phyloP scores from a whole-genome alignment of 2,888 invertebrate species.

The Parnassius orleans region DNA sequence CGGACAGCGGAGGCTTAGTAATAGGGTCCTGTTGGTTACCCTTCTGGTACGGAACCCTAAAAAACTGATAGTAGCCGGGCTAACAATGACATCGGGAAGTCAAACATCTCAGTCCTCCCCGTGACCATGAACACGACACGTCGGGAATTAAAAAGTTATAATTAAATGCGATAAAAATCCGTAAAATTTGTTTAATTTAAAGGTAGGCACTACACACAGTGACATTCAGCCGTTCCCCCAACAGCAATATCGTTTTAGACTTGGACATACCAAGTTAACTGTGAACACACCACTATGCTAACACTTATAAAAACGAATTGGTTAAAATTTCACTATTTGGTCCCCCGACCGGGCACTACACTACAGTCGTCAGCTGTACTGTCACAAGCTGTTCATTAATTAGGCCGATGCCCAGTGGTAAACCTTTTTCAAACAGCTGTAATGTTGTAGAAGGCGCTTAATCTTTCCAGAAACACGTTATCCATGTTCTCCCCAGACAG shows the following conservation, averaged over 20 bases:
- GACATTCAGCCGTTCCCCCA: neutral
- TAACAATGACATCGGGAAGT: too few relatives aligned
- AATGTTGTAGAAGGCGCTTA: slow-evolving; percentile 67
- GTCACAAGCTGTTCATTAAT: neutral
- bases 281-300: neutral
- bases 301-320: neutral
- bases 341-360: neutral
- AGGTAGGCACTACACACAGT: neutral
- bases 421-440: slow-evolving; percentile 48
- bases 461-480: slow-evolving; percentile 57
- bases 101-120: too few relatives aligned
- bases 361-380: neutral
- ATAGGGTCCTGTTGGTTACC: too few relatives aligned
- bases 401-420: neutral
- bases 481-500: slow-evolving; percentile 55
- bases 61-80: too few relatives aligned
- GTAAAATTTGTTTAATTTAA: too few relatives aligned
- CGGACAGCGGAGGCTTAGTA: too few relatives aligned
- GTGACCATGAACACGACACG: too few relatives aligned
- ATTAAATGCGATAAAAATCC: too few relatives aligned
- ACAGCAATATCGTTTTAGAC: neutral
- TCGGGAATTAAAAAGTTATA: too few relatives aligned
- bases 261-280: slow-evolving; percentile 2
- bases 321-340: slow-evolving; percentile 19
- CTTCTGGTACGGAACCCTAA: too few relatives aligned